phyloP scores from a whole-genome alignment of 2,888 invertebrate species.

The Physocephala rufipes region DNA sequence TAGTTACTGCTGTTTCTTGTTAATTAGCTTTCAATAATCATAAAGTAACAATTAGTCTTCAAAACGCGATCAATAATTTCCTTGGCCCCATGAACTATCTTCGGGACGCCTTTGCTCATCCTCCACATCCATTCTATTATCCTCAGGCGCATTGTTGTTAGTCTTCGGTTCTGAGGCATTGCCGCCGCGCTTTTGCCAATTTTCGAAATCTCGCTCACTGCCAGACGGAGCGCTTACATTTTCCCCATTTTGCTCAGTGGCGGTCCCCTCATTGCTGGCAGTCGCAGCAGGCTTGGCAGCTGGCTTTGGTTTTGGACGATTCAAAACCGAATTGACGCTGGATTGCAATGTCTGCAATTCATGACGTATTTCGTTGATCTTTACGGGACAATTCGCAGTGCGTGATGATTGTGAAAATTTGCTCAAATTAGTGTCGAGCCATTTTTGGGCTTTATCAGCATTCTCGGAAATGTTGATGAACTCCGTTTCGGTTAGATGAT shows the following conservation, averaged over 20 bases:
- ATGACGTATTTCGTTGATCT: slow-evolving; percentile 80
- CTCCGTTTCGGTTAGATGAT: slow-evolving; percentile 84
- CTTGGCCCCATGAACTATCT: slow-evolving; percentile 25
- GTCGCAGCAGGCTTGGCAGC: slow-evolving; percentile 63
- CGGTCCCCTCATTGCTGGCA: slow-evolving; percentile 47
- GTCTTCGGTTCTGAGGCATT: slow-evolving; percentile 44
- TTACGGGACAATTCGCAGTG: slow-evolving; percentile 79
- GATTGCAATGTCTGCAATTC: slow-evolving; percentile 73
- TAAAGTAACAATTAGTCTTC: background rate
- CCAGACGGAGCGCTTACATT: slow-evolving; percentile 40
- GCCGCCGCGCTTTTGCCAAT: slow-evolving; percentile 32
- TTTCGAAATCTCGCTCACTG: slow-evolving; percentile 37
- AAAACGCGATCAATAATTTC: slow-evolving; percentile 22
- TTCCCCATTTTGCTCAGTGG: slow-evolving; percentile 52
- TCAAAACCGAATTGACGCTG: slow-evolving; percentile 78
- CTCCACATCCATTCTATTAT: slow-evolving; percentile 63
- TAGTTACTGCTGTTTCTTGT: slow-evolving; percentile 10
- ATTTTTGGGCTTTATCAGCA: slow-evolving; percentile 77
- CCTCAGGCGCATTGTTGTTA: slow-evolving; percentile 51
- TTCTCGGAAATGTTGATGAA: slow-evolving; percentile 78
- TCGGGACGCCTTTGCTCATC: slow-evolving; percentile 40
- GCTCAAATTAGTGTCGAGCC: slow-evolving; percentile 82
- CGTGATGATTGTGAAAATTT: slow-evolving; percentile 73
- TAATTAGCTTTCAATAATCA: slow-evolving; percentile 8
- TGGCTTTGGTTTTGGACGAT: slow-evolving; percentile 90